These are phyloP conservation scores for Epizoanthus illoricatus DNA, from an alignment of 92 coral and sea anemone species.

Conservation along the genomic window DNA sequence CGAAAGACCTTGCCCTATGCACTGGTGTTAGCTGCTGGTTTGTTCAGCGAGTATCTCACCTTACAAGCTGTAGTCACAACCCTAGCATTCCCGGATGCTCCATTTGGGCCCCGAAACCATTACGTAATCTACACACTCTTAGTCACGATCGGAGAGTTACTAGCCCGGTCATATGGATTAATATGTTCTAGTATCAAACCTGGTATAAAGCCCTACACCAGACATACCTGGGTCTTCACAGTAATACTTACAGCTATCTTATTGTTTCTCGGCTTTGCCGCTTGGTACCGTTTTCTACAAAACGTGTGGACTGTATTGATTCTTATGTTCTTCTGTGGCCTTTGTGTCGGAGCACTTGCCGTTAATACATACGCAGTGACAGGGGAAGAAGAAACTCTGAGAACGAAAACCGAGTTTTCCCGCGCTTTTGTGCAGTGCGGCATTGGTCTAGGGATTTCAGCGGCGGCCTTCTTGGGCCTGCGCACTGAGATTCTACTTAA, in stretches of 20 bases:
- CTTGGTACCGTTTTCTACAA: conserved; percentile 73
- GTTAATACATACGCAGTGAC: conserved; percentile 65
- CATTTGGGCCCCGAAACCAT: conserved; percentile 71
- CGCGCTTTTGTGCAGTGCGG: conserved; percentile 84
- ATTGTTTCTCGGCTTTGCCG: conserved; percentile 51
- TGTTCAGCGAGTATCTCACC: conserved; percentile 62
- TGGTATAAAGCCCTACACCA: conserved; percentile 34
- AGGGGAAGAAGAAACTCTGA: conserved; percentile 41
- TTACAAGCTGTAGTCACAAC: conserved; percentile 75
- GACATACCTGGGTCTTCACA: conserved; percentile 70
- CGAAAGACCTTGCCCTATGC: conserved; percentile 42
- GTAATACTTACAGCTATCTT: conserved; percentile 46
- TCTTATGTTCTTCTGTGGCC: conserved; percentile 57
- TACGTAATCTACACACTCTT: conserved; percentile 66
- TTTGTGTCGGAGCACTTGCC: conserved; percentile 64
- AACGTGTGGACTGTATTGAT: conserved; percentile 62
- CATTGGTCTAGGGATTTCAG: conserved; percentile 61
- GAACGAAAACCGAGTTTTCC: conserved; percentile 65
- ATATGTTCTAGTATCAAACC: conserved; percentile 25
- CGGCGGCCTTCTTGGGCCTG: conserved; percentile 74
- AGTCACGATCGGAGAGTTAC: conserved; percentile 65
- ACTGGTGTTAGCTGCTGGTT: conserved; percentile 52
- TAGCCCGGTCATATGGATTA: conserved; percentile 67
- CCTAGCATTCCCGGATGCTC: conserved; percentile 64
- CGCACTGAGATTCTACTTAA: conserved; percentile 56